These are phyloP conservation scores for Thalassarche chlororhynchos DNA, from an alignment of 2,113 vertebrate genomes.

Conservation along the genomic window DNA sequence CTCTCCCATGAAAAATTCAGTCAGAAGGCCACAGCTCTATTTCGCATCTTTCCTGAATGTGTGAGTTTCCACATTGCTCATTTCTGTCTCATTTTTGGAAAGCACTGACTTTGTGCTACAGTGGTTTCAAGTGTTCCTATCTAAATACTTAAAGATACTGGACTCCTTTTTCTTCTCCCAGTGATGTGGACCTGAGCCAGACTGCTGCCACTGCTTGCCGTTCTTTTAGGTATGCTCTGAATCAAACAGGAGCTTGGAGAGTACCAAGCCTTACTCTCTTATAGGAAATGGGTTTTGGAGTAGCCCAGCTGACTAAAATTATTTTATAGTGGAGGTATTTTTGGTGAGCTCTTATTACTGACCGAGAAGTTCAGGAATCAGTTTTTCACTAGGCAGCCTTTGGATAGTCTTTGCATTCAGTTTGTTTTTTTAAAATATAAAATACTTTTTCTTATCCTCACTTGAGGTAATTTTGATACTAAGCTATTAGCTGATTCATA, in stretches of 20 bases:
- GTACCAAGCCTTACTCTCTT: background rate
- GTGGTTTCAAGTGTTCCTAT: background rate
- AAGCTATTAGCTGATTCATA: background rate
- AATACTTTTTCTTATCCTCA: background rate
- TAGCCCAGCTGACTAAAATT: background rate
- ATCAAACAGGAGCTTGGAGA: background rate
- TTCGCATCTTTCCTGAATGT: background rate
- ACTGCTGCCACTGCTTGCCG: accelerated
- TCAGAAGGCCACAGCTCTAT: background rate
- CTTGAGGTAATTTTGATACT: background rate
- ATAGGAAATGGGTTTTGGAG: background rate
- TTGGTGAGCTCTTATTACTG: background rate
- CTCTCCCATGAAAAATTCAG: background rate
- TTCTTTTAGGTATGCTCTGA: background rate
- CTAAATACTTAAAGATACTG: background rate
- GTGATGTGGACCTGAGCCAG: background rate
- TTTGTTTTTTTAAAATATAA: background rate
- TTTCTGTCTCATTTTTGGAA: background rate
- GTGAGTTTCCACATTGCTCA: background rate
- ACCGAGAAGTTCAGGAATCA: background rate
- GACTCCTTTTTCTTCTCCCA: background rate
- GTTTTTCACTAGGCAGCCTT: background rate
- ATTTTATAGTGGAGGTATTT: background rate
- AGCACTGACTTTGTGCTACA: background rate
- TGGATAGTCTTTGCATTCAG: background rate